Conservation (phyloP, 2,888 invertebrate species). For the Mylabris sibirica region DNA sequence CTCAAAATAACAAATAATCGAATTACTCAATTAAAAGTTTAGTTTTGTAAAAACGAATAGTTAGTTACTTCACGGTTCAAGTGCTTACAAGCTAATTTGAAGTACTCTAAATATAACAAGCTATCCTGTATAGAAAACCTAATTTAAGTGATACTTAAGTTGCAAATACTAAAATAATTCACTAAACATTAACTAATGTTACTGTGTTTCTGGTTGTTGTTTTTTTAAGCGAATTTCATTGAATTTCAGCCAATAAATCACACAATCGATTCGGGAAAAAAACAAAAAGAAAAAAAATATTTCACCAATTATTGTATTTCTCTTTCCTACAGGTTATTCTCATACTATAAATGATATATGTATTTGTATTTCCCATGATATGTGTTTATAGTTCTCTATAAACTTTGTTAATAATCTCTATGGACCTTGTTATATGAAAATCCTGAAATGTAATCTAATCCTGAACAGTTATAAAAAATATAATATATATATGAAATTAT, state of each 20-base stretch:
- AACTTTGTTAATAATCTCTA: constrained; percentile 4
- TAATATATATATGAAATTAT: neutral
- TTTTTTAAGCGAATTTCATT: neutral
- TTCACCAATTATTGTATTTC: neutral
- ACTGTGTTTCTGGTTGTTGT: neutral
- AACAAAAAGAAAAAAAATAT: neutral
- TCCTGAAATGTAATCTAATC: neutral
- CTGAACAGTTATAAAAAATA: neutral
- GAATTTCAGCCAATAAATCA: neutral
- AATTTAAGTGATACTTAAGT: too few relatives aligned
- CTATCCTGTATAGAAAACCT: too few relatives aligned
- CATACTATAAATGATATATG: neutral
- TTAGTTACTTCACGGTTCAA: too few relatives aligned
- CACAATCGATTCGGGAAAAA: neutral
- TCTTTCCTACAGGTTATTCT: neutral
- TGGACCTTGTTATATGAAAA: constrained; percentile 3
- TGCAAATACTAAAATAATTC: too few relatives aligned
- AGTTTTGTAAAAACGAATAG: too few relatives aligned
- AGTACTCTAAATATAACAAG: too few relatives aligned
- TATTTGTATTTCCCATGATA: neutral
- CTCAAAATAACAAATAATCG: too few relatives aligned
- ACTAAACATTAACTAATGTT: too few relatives aligned
- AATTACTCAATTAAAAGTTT: too few relatives aligned
- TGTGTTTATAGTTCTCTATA: neutral
- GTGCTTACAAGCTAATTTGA: too few relatives aligned